Conservation (phyloP, 2,113 vertebrate genomes). For the Excalfactoria chinensis region DNA sequence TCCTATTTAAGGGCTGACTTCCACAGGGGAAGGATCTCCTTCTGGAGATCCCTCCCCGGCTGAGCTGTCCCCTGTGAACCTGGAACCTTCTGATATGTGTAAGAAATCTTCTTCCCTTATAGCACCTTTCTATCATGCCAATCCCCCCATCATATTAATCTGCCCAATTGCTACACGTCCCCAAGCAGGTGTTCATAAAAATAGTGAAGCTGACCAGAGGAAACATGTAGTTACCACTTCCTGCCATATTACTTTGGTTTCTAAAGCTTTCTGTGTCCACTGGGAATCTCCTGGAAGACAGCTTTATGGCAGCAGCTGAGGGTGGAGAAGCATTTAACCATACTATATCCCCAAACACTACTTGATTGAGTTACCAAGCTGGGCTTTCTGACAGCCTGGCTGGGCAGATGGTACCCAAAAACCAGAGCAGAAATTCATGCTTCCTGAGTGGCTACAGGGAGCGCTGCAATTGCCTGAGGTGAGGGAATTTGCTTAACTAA, state of each 20-base stretch:
- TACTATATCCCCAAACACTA: background rate
- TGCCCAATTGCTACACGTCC: background rate
- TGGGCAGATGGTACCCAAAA: conserved; percentile 31
- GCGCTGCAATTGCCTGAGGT: background rate
- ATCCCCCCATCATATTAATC: too few species aligned
- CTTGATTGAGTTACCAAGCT: background rate
- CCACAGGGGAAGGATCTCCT: too few species aligned
- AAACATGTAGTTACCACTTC: background rate
- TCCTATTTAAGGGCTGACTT: too few species aligned
- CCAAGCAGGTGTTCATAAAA: background rate
- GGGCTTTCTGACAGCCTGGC: background rate
- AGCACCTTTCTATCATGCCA: too few species aligned
- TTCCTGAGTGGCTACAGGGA: background rate
- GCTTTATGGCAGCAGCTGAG: background rate
- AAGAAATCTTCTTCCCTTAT: too few species aligned
- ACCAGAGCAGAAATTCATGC: conserved; percentile 17
- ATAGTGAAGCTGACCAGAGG: background rate
- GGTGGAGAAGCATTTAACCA: background rate
- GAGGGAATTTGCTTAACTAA: conserved; percentile 18
- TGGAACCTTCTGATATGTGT: too few species aligned
- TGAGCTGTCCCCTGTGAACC: too few species aligned
- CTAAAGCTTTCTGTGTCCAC: background rate
- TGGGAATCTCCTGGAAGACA: background rate
- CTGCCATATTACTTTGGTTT: background rate
- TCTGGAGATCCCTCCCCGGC: too few species aligned